phyloP scores from a whole-genome alignment of 2,797 vertebrate species.

The Tokudaia tokunoshimensis region DNA sequence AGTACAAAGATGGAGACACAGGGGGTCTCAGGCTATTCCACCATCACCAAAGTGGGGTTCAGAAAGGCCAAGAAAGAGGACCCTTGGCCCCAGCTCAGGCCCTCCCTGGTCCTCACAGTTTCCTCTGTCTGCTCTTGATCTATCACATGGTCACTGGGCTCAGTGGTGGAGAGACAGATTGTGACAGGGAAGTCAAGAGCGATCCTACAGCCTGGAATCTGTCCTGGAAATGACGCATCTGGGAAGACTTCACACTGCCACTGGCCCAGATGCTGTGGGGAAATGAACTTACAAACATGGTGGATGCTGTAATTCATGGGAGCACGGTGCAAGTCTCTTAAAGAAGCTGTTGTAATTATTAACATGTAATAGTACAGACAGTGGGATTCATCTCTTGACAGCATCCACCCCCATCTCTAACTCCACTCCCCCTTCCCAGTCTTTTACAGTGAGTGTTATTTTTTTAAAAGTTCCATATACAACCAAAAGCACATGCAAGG shows the following conservation, averaged over 20 bases:
- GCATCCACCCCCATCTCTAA: rapidly evolving
- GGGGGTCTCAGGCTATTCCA: background rate
- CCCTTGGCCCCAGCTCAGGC: background rate
- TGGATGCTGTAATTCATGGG: background rate
- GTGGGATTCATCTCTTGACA: background rate
- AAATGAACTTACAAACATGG: background rate
- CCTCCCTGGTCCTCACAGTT: background rate
- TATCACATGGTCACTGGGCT: conserved; percentile 51
- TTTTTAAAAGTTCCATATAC: background rate
- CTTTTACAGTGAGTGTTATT: background rate
- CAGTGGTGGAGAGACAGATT: conserved; percentile 22
- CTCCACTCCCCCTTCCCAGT: background rate
- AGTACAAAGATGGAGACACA: background rate
- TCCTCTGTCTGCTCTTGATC: conserved; percentile 5
- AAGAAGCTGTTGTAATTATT: background rate
- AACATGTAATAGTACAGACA: background rate
- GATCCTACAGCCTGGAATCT: conserved; percentile 17
- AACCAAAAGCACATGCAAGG: background rate
- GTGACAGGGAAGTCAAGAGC: background rate
- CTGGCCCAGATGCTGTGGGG: conserved; percentile 26
- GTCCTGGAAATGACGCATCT: conserved; percentile 58
- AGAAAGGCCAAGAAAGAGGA: background rate
- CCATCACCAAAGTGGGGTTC: background rate
- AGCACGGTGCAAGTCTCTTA: background rate
- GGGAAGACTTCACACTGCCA: background rate